Evolutionary conservation across 1,140 invertebrate species (phyloP).

Genomic region (Pemphigus obesinymphae): DNA sequence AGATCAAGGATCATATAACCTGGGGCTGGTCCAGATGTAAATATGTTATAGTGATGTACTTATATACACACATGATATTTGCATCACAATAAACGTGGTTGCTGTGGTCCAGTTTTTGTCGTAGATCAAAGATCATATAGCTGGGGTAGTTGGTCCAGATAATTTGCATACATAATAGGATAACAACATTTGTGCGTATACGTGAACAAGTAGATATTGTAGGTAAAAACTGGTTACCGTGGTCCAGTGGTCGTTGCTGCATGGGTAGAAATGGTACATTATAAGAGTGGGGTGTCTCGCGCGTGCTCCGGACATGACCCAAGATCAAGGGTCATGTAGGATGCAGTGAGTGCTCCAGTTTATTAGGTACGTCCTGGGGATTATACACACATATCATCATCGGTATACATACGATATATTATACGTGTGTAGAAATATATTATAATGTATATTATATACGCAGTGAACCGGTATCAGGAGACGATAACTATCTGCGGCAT

Average conservation of each 20-base stretch:
- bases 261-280: neutral
- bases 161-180: neutral
- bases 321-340: slow-evolving; percentile 14
- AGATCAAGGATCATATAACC: slow-evolving; percentile 5
- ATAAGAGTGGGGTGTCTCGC: neutral
- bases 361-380: neutral
- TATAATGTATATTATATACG: neutral
- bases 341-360: slow-evolving; percentile 12
- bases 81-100: neutral
- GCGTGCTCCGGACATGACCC: neutral
- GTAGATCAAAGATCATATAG: slow-evolving; percentile 8
- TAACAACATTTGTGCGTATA: no score
- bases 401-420: neutral
- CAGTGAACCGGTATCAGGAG: slow-evolving; percentile 6
- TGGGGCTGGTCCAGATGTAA: neutral
- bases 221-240: neutral
- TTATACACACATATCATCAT: neutral
- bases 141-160: slow-evolving; percentile 13
- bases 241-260: neutral
- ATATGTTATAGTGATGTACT: neutral
- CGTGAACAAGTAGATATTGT: no score
- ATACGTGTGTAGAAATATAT: neutral
- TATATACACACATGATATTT: neutral
- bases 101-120: slow-evolving; percentile 18
- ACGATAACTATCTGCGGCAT: slow-evolving; percentile 19